Base-by-base conservation (phyloP, 2,888 invertebrate species). In the Physocephala rufipes region DNA sequence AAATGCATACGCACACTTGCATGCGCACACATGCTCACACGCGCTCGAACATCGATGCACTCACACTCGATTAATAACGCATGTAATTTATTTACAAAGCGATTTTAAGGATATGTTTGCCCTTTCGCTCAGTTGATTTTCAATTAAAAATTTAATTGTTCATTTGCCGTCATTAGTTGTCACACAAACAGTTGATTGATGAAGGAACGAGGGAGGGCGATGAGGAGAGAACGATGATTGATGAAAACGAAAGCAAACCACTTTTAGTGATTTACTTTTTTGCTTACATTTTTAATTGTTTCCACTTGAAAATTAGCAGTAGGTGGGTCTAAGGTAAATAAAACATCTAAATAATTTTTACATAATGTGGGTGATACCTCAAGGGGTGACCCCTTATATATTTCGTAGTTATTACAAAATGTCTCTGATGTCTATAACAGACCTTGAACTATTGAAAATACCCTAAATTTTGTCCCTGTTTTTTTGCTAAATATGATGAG, bases 91-190 rank as follows among this genome's bases (percentile, higher is more conserved):
- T 63, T 69, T 63, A 63, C 69, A 61, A 59, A 59, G 59, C 63
- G 63, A 69, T 63, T 69, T 51, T 63, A 63, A 63, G 43, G 53
- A 69, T 62, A 69, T 69, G 69, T 55, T 63, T 53, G 30, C 36
- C 62, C 69, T 53, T 19, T 51, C 67, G 67, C 61, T 66, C 45
- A 71, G 66, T 66, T 66, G 62, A 62, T 71, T 71, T 71, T 66
- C 66, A 71, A 71, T 71, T 71, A 71, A 71, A 71, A 71, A 71
- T 71, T 61, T 71, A 71, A 66, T 71, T 71, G 66, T 59, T 45
- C n/a, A 28, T 55, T 55, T 55, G 24, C 24, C 55, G 66, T 58
- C 26, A 24, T 26, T 7, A 4, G 36, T 7, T 9, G 36, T 36
- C 9, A 0, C n/a, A 21, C 21, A 1, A 19, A 21, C 61, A 16